Evolutionary conservation across 2,888 invertebrate genomes (phyloP), one percentile per base, ranked within the genome.

Genomic region (Ochropleura plecta): DNA sequence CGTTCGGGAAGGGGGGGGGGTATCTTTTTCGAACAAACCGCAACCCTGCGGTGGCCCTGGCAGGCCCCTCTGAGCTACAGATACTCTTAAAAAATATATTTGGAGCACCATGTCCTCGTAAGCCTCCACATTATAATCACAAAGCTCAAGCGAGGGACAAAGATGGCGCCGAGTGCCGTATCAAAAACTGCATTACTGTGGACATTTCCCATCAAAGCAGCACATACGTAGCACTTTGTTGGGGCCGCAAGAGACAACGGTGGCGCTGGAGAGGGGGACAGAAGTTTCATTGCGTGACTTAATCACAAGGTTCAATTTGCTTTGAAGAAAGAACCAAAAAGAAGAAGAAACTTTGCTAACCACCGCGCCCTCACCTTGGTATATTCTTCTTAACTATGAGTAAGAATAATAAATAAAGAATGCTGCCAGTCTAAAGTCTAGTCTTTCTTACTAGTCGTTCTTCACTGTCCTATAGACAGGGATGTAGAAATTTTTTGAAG

Each of bases 161-260:
- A 81, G 88, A 79, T 80, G 70, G 78, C 67, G 78, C 49, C 72
- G 78, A 85, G 83, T 78, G 84, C 78, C 72, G 75, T 88, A 87
- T 88, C 87, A 88, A 88, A 88, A 87, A 87, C 88, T 87, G 87
- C 88, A 87, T 82, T 85, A 86, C 85, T 86, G 86, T 87, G 88
- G 86, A 83, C 88, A 83, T 80, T 84, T 84, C 74, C 81, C 86
- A 82, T 88, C 88, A 88, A 87, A 87, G 87, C 86, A 73, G 51
- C 78, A 78, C 86, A 86, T 83, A 83, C 81, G 81, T 76, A 83
- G 85, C 85, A 82, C 87, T 88, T 87, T 88, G 85, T 79, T 69
- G 76, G 70, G 77, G 73, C 73, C 79, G 79, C 75, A 74, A 12
- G 76, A 82, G 81, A 82, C 75, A 49, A 65, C 30, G 51, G 9